These are phyloP conservation scores for Ptilorrhoa leucosticta DNA, from an alignment of 2,113 vertebrate genomes.

Conservation along the genomic window DNA sequence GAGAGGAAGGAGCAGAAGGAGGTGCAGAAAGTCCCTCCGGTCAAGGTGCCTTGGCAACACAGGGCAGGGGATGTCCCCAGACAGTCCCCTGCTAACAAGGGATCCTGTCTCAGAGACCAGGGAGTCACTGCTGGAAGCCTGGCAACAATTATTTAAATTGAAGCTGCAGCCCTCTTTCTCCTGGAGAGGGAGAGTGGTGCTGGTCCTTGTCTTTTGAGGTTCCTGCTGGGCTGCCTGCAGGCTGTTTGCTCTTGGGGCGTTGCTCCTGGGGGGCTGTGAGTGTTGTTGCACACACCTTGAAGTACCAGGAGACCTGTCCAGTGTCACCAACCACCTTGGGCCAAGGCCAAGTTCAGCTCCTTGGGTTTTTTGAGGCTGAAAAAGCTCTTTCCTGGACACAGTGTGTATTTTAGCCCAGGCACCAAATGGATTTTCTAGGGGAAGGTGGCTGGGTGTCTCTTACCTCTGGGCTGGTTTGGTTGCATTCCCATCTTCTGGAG, in stretches of 20 bases:
- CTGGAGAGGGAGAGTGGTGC: accelerated
- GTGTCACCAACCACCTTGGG: neutral
- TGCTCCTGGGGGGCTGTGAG: neutral
- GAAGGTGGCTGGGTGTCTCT: accelerated
- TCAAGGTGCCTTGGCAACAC: neutral
- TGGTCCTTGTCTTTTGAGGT: neutral
- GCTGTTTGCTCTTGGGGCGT: neutral
- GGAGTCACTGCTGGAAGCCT: neutral
- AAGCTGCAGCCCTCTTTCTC: neutral
- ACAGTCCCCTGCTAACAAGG: neutral
- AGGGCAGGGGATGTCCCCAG: neutral
- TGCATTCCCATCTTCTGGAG: neutral
- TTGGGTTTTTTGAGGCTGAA: neutral
- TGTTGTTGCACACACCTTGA: neutral
- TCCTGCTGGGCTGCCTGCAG: neutral
- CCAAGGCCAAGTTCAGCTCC: neutral
- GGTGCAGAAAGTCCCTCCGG: neutral
- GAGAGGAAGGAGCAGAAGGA: neutral
- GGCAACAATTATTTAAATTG: neutral
- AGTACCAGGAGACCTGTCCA: neutral
- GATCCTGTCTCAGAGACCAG: neutral
- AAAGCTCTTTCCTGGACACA: neutral
- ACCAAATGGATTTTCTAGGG: neutral
- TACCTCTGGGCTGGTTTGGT: neutral
- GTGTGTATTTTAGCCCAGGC: neutral